Conservation (phyloP, 2,888 invertebrate genomes). For the Morpho achilles region DNA sequence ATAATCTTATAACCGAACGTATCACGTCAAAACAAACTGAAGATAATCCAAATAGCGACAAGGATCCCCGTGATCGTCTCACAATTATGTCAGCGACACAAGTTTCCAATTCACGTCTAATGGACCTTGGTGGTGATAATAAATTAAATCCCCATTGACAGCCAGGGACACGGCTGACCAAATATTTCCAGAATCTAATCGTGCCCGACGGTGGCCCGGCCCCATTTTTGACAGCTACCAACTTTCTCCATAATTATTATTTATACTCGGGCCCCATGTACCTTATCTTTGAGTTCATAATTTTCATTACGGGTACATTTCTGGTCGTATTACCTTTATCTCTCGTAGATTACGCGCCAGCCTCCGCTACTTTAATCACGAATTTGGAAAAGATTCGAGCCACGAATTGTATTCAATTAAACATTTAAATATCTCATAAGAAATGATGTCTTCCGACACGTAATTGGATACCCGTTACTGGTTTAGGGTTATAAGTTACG, state of each 20-base stretch:
- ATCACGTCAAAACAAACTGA: neutral
- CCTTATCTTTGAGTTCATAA: slow-evolving; percentile 36
- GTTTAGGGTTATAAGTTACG: slow-evolving; percentile 8
- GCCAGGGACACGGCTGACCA: slow-evolving; percentile 44
- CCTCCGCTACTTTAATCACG: slow-evolving; percentile 19
- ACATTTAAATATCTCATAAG: slow-evolving; percentile 24
- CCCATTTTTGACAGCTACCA: slow-evolving; percentile 49
- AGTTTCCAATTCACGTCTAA: slow-evolving; percentile 22
- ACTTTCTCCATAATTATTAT: slow-evolving; percentile 76
- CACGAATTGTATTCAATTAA: slow-evolving; percentile 21
- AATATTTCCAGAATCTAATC: slow-evolving; percentile 58
- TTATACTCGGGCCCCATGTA: slow-evolving; percentile 43
- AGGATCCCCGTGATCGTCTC: slow-evolving; percentile 9
- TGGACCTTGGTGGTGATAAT: slow-evolving; percentile 24
- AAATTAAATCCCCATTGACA: slow-evolving; percentile 36
- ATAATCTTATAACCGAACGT: no score
- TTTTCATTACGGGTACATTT: slow-evolving; percentile 36
- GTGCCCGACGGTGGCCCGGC: slow-evolving; percentile 39
- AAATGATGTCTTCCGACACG: slow-evolving; percentile 19
- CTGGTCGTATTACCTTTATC: slow-evolving; percentile 31
- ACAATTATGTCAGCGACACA: slow-evolving; percentile 3
- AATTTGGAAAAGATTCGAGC: slow-evolving; percentile 2
- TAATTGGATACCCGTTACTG: slow-evolving; percentile 16
- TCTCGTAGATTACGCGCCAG: slow-evolving; percentile 26
- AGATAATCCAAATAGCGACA: slow-evolving; percentile 11